These are phyloP conservation scores for Campoplex nolae DNA, from an alignment of 2,888 invertebrate species.

Conservation along the genomic window DNA sequence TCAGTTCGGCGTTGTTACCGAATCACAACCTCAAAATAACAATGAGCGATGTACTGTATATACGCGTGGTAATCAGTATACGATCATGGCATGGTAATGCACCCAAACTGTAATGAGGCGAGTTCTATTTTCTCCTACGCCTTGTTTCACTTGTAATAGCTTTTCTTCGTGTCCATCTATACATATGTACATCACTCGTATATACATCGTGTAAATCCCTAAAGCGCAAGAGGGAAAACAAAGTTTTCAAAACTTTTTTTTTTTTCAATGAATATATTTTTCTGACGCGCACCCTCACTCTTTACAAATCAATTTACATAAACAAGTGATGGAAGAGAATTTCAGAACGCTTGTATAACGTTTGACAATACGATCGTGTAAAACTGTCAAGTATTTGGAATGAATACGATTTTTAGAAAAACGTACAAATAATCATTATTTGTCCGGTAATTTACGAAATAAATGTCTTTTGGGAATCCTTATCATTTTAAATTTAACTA, in stretches of 20 bases:
- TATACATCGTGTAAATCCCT: slow-evolving; percentile 3
- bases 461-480: too few relatives aligned
- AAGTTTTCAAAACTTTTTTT: slow-evolving; percentile 53
- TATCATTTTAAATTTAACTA: too few relatives aligned
- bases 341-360: neutral
- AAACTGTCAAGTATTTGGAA: slow-evolving; percentile 5
- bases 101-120: slow-evolving; percentile 4
- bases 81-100: slow-evolving; percentile 21
- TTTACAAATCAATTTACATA: slow-evolving; percentile 53
- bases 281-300: neutral
- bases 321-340: slow-evolving; percentile 31
- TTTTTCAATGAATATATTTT: slow-evolving; percentile 64
- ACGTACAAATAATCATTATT: too few relatives aligned
- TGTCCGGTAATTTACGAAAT: too few relatives aligned
- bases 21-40: slow-evolving; percentile 32
- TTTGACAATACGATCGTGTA: slow-evolving; percentile 4
- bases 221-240: slow-evolving; percentile 8
- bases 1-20: neutral
- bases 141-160: slow-evolving; percentile 33
- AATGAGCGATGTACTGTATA: slow-evolving; percentile 37
- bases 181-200: neutral
- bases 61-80: slow-evolving; percentile 6
- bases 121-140: slow-evolving; percentile 13
- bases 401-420: neutral
- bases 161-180: slow-evolving; percentile 4